These are phyloP conservation scores for Seriola rivoliana DNA, from an alignment of 2,113 vertebrate species.

Conservation along the genomic window DNA sequence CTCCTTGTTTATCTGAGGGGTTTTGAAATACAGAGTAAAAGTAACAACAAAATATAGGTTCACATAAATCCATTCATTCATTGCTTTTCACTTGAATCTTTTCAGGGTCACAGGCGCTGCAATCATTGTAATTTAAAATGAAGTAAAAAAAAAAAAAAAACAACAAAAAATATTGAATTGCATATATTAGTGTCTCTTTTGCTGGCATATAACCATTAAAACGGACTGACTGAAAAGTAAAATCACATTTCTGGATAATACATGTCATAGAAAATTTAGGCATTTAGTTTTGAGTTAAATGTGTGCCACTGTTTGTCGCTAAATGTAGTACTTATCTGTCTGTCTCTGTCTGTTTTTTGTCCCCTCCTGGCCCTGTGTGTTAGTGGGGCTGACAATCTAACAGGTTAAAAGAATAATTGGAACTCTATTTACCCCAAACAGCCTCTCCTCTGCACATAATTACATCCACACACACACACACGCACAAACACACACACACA, in stretches of 20 bases:
- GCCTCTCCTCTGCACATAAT: conserved; percentile 80
- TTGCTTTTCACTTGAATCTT: background rate
- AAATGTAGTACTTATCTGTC: conserved; percentile 61
- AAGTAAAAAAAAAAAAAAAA: conserved; percentile 11
- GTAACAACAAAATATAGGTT: conserved; percentile 28
- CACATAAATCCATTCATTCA: conserved; percentile 27
- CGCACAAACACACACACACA: conserved; percentile 50
- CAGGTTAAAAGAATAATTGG: conserved; percentile 86
- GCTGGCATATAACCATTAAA: conserved; percentile 20
- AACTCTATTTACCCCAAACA: conserved; percentile 83
- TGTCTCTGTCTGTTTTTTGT: conserved; percentile 59
- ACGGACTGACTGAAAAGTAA: conserved; percentile 32
- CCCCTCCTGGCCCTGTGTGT: conserved; percentile 65
- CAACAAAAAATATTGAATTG: background rate
- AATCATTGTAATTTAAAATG: conserved; percentile 30
- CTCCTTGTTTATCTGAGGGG: background rate
- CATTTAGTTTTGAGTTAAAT: conserved; percentile 45
- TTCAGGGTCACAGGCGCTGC: conserved; percentile 8
- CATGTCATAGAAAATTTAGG: conserved; percentile 26
- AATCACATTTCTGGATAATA: conserved; percentile 42
- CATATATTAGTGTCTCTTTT: conserved; percentile 5
- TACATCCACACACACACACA: conserved; percentile 70
- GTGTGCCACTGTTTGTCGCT: conserved; percentile 38
- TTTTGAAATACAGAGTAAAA: conserved; percentile 5
- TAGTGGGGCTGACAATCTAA: conserved; percentile 75